A percentile compares a stretch with the other conserved stretches of the same genome.
These are phyloP conservation scores for Pseudorhombus dupliciocellatus DNA, from an alignment of 2,113 vertebrate genomes.

Conservation along the genomic window DNA sequence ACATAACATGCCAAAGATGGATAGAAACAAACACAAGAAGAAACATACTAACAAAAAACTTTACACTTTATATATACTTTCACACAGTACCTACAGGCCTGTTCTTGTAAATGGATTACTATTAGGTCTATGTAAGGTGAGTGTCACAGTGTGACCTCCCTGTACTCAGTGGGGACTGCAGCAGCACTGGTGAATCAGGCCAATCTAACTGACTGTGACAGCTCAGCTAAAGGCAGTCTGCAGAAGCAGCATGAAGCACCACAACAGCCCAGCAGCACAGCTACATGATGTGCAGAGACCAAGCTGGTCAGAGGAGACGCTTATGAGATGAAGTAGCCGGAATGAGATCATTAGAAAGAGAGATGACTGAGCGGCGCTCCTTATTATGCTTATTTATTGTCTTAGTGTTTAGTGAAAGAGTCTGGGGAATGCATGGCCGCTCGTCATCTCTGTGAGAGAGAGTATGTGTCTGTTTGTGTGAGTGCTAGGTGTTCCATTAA, in stretches of 20 bases:
- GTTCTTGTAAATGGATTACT: conserved; percentile 19
- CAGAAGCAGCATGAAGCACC: conserved; percentile 72
- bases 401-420: conserved; percentile 12
- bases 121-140: conserved; percentile 28
- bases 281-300: conserved; percentile 43
- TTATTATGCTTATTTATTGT: conserved; percentile 35
- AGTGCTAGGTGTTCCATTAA: not conserved
- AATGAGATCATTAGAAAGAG: conserved; percentile 36
- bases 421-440: not conserved
- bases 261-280: conserved; percentile 23
- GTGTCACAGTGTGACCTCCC: conserved; percentile 48
- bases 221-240: conserved; percentile 73
- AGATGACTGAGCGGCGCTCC: conserved; percentile 10
- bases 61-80: not conserved
- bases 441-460: not conserved
- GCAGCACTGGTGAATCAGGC: conserved; percentile 52
- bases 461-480: conserved; percentile 1
- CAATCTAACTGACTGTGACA: conserved; percentile 57
- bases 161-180: conserved; percentile 50
- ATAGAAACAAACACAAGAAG: not conserved
- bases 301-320: conserved; percentile 19
- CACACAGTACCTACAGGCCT: not conserved
- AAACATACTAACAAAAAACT: not conserved
- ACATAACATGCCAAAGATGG: not conserved
- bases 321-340: conserved; percentile 26